Evolutionary conservation across 2,888 invertebrate genomes (phyloP), one percentile per base, ranked within the genome.

Genomic region (Drosophila basisetae): DNA sequence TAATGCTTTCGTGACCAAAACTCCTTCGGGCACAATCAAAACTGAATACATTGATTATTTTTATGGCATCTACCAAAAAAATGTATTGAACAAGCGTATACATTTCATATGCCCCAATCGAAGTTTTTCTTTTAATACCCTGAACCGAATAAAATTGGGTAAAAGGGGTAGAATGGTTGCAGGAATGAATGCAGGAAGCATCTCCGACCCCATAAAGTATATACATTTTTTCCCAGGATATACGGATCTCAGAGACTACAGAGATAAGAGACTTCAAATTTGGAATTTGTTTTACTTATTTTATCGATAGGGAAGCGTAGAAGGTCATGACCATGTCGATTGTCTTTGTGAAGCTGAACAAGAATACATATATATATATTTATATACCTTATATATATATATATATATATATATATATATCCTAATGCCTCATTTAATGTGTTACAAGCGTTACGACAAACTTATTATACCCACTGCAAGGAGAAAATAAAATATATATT

Each of bases 1-100:
- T 68, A 71, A 78, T 71, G 78, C 43, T 58, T 66, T 75, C 80
- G 78, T 79, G 75, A 71, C 71, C 75, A 47, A 63, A 68, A 75
- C 55, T 64, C 73, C 66, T 74, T 79, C 54, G 37, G 58, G 56
- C 47, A 16, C 22, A 47, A 47, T 47, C 47, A 47, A 25, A 47
- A 25, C 69, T 59, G 63, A 53, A 65, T 66, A 66, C 62, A 69
- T 78, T 78, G 78, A 78, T 78, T 78, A 67, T 47, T 25, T 47
- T 73, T 73, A 66, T 73, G 52, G 47, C 58, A 52, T 54, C 53
- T 33, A 43, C 61, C 55, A 65, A 65, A 68, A 63, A 71, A 74
- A 71, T 74, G 68, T 74, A 68, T 68, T 60, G 49, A 67, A 61
- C 65, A 73, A 64, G 59, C 52, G 13, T 30, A 61, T 55, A 47